These are phyloP conservation scores for Ciconia boyciana DNA, from an alignment of 2,113 vertebrate species.

Conservation along the genomic window DNA sequence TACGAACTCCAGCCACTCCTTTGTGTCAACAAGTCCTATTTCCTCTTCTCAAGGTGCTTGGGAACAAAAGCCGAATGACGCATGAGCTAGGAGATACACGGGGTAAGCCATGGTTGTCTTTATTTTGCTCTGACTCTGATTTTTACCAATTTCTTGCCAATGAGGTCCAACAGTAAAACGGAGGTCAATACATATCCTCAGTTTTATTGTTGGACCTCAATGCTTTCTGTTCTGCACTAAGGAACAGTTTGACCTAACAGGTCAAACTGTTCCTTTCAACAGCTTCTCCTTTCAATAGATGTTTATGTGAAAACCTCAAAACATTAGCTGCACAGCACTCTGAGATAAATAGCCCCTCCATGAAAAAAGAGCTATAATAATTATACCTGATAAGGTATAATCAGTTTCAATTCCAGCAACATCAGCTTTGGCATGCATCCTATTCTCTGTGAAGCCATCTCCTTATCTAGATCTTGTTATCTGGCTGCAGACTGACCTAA, in stretches of 20 bases:
- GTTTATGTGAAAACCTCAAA: background rate
- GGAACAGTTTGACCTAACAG: background rate
- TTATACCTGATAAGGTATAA: background rate
- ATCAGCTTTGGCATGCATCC: background rate
- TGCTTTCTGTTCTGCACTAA: background rate
- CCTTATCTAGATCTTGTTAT: background rate
- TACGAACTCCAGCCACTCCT: background rate
- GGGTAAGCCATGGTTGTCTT: background rate
- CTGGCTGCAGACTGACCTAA: background rate
- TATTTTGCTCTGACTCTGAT: background rate
- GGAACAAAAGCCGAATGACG: background rate
- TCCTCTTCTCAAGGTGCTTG: background rate
- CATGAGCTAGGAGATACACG: background rate
- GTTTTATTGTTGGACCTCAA: background rate
- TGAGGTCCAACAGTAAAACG: no score
- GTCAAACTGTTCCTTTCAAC: no score
- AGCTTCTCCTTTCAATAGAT: background rate
- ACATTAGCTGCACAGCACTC: background rate
- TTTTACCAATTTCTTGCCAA: background rate
- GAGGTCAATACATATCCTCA: background rate
- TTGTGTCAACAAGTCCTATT: background rate
- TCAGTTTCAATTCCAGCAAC: background rate
- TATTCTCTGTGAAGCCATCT: background rate
- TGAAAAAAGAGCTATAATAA: background rate
- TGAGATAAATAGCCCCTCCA: background rate